Conservation (phyloP, 2,797 vertebrate species). For the Corythornis leucogaster region DNA sequence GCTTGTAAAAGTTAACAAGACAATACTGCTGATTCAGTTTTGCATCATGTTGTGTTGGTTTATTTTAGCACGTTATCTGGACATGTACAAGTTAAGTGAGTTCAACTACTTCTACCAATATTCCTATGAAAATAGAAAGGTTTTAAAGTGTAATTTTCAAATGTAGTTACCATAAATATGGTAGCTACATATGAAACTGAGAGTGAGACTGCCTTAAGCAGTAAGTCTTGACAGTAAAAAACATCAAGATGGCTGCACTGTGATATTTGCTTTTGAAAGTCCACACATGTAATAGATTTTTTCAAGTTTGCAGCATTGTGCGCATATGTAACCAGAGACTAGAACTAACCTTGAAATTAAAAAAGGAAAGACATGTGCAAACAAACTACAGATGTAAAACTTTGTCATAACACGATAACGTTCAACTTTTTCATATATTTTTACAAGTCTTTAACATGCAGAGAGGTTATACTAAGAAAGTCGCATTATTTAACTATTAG, state of each 20-base stretch:
- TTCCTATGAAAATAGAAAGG: neutral
- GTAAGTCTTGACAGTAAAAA: neutral
- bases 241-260: neutral
- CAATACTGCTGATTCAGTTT: neutral
- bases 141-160: neutral
- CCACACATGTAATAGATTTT: constrained; percentile 18
- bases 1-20: neutral
- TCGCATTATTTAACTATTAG: neutral
- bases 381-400: constrained; percentile 44
- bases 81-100: neutral
- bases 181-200: neutral
- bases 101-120: neutral
- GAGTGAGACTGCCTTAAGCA: neutral
- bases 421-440: constrained; percentile 27
- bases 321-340: constrained; percentile 1
- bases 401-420: neutral
- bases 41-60: neutral
- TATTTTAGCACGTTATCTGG: neutral
- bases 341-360: constrained; percentile 38
- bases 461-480: neutral
- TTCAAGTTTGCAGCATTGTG: neutral
- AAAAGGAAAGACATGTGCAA: constrained; percentile 32
- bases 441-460: constrained; percentile 22
- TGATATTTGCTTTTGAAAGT: neutral
- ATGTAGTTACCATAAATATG: neutral